These are phyloP conservation scores for Platygyra sinensis DNA, from an alignment of 64 coral and sea anemone species.

Conservation along the genomic window DNA sequence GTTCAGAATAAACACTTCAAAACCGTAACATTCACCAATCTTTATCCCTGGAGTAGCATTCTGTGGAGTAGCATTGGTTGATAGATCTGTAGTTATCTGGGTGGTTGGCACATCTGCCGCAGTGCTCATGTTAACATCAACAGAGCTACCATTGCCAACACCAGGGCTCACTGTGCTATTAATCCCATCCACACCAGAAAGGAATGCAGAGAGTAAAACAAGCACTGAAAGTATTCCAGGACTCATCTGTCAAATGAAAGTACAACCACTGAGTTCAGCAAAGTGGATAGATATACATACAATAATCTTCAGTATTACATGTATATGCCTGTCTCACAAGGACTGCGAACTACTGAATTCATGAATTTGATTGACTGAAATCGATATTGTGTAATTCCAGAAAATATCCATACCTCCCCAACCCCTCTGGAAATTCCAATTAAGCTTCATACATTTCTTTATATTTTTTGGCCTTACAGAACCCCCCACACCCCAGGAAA, in stretches of 20 bases:
- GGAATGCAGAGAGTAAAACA: neutral
- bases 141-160: neutral
- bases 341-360: too few species aligned
- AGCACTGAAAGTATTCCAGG: neutral
- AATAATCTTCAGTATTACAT: too few species aligned
- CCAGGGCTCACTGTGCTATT: neutral
- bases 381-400: too few species aligned
- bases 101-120: neutral
- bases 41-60: neutral
- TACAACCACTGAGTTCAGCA: neutral
- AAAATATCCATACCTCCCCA: too few species aligned
- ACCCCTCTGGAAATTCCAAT: too few species aligned
- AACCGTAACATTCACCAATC: conserved; percentile 16
- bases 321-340: too few species aligned
- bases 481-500: too few species aligned
- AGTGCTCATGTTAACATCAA: neutral
- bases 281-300: too few species aligned
- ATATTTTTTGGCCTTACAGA: too few species aligned
- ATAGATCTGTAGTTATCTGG: neutral
- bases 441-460: too few species aligned
- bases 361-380: too few species aligned
- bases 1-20: conserved; percentile 70
- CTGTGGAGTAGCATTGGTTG: neutral
- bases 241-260: neutral
- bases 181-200: neutral